Evolutionary conservation across 2,113 vertebrate species (phyloP), one percentile per base, ranked within the genome.

Genomic region (Gila orcuttii): DNA sequence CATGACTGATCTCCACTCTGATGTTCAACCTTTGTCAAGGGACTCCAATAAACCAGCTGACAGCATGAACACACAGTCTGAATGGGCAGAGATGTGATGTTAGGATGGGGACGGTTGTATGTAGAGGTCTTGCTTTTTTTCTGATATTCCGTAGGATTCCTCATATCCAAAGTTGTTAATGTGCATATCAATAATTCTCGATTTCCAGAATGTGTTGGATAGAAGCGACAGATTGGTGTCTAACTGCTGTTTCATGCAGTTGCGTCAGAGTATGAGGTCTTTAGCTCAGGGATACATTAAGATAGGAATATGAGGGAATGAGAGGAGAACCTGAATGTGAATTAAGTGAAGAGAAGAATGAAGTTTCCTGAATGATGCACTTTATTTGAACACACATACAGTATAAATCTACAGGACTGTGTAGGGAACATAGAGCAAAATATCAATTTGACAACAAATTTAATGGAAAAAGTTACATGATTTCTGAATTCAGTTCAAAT

Each of bases 231-330:
- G 81, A 68, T 73, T 52, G 50, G 57, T 28, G 39, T 81, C 85
- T 77, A 87, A 87, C 84, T 88, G 87, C 82, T 47, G 39, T 89
- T 89, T 73, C 89, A 59, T 88, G 33, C 64, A 47, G 57, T 89
- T 89, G 87, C 85, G 59, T 89, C 87, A 89, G 85, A 33, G 57
- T 33, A 50, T 59, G 25, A 77, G 50, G 75, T 79, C 71, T 86
- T 78, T 62, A 50, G 62, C 19, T 33, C 55, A 52, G 31, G 33
- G 52, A 52, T 50, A 45, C 69, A 8, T 36, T 60, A 25, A 42
- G 36, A 33, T 62, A 23, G 36, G 23, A 45, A 79, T 36, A 28
- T 21, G 75, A 23, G 59, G 19, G 71, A 81, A 39, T 69, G 57
- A 39, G 79, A 23, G 45, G 25, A 75, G n/a, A 11, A 59, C 36